These are phyloP conservation scores for Dipodomys ordii DNA, from an alignment of 2,113 vertebrate species.

Conservation along the genomic window DNA sequence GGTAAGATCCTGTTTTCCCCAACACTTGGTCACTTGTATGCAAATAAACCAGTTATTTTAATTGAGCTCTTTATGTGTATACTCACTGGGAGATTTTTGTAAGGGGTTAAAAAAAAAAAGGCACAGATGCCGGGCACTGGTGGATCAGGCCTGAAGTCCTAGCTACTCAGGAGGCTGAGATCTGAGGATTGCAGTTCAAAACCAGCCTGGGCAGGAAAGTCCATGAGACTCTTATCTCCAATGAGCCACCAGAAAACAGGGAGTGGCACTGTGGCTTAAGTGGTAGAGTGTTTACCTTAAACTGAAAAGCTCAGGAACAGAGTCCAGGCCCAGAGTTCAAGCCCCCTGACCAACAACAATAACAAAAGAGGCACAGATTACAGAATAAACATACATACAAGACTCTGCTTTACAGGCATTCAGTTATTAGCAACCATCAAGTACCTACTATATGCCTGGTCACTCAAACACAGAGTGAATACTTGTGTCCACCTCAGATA, in stretches of 20 bases:
- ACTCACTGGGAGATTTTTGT: neutral
- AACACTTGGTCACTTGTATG: neutral
- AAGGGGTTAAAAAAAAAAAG: neutral
- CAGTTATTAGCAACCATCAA: neutral
- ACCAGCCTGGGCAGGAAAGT: too few species aligned
- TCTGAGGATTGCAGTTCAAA: too few species aligned
- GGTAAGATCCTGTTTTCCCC: neutral
- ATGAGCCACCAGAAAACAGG: too few species aligned
- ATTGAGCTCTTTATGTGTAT: neutral
- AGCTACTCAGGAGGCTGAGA: too few species aligned
- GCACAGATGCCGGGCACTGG: too few species aligned
- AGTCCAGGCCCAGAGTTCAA: too few species aligned
- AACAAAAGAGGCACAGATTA: neutral
- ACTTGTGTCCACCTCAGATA: neutral
- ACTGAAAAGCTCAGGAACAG: too few species aligned
- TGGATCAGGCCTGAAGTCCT: too few species aligned
- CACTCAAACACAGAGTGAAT: neutral
- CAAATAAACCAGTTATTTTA: neutral
- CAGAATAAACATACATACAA: neutral
- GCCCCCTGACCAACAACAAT: too few species aligned
- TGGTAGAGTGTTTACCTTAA: too few species aligned
- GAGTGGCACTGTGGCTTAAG: too few species aligned
- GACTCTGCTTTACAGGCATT: neutral
- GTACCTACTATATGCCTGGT: neutral
- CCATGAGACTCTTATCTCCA: too few species aligned